Evolutionary conservation across 2,888 invertebrate genomes (phyloP), one percentile per base, ranked within the genome.

Genomic region (Heliconius aoede): DNA sequence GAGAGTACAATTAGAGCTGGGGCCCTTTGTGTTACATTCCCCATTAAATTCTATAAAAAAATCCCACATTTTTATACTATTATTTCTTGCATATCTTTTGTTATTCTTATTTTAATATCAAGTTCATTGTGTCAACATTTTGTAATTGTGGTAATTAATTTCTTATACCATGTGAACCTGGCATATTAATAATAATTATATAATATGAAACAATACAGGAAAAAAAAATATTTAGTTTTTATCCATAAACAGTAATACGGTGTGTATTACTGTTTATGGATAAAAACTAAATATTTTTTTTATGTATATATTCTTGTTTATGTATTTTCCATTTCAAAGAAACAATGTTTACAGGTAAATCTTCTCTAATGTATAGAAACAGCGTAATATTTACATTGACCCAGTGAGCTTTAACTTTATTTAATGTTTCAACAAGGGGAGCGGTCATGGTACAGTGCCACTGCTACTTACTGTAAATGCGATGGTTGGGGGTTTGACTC

Each of bases 331-430:
- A 40, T 51, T 51, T 68, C 24, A 68, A 68, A 28, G 46, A 68
- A 51, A 28, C 40, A 28, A 68, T 51, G 68, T 68, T 68, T 68
- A 68, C 68, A 51, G 51, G 68, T 28, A 68, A 68, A 21, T 40
- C 68, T 68, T 68, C 46, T 68, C 21, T 28, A 68, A 68, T 30
- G 71, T 58, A 30, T 32, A 55, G 40, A 65, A 18, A 68, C 3
- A 32, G 24, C 32, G 24, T 32, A 72, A 40, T 60, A 18, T 72
- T 72, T 72, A 60, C 24, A 26, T 58, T 58, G 71, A 36, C 71
- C 71, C 36, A 36, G 32, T 72, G 36, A 26, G 4, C 24, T 32
- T 69, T 11, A 51, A 58, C 30, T 32, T 58, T 36, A n/a, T 68
- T 68, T 68, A 68, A 46, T 8, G 28, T 68, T n/a, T 46, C 21